These are phyloP conservation scores for Pterois miles DNA, from an alignment of 2,797 vertebrate species.

Conservation along the genomic window DNA sequence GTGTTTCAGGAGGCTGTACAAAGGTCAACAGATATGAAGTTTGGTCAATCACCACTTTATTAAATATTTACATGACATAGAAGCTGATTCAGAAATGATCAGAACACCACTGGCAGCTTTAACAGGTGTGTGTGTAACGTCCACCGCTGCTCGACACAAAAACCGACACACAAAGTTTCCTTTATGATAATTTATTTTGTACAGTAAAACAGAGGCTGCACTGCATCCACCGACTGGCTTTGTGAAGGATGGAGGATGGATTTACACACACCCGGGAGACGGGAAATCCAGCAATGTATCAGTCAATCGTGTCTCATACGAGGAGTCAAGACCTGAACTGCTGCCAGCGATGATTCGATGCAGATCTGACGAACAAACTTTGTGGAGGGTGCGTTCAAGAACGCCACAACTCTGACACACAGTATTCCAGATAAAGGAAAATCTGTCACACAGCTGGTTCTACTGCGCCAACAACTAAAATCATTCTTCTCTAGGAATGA, in stretches of 20 bases:
- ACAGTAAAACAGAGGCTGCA: constrained; percentile 77
- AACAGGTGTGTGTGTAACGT: neutral
- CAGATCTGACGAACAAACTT: constrained; percentile 21
- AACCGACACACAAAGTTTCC: constrained; percentile 25
- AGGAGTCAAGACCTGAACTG: constrained; percentile 18
- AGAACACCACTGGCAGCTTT: constrained; percentile 18
- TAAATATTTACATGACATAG: constrained; percentile 69
- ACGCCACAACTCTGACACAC: constrained; percentile 40
- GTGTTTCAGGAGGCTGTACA: too few species aligned
- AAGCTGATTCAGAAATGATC: neutral
- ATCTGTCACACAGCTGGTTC: neutral
- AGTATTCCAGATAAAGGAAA: neutral
- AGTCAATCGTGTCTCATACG: neutral
- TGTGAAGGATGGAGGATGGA: constrained; percentile 7
- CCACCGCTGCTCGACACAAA: neutral
- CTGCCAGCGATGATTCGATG: constrained; percentile 1
- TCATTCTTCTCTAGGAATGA: constrained; percentile 21
- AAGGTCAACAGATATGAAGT: neutral
- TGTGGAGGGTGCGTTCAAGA: constrained; percentile 50
- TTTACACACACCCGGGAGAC: constrained; percentile 40
- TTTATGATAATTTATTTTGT: constrained; percentile 83
- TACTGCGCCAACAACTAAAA: constrained; percentile 6
- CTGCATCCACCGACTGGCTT: constrained; percentile 27
- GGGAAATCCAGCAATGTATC: constrained; percentile 21
- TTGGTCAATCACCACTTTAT: constrained; percentile 21